Evolutionary conservation across 2,797 vertebrate species (phyloP).

Genomic region (Crocodylus rhombifer): DNA sequence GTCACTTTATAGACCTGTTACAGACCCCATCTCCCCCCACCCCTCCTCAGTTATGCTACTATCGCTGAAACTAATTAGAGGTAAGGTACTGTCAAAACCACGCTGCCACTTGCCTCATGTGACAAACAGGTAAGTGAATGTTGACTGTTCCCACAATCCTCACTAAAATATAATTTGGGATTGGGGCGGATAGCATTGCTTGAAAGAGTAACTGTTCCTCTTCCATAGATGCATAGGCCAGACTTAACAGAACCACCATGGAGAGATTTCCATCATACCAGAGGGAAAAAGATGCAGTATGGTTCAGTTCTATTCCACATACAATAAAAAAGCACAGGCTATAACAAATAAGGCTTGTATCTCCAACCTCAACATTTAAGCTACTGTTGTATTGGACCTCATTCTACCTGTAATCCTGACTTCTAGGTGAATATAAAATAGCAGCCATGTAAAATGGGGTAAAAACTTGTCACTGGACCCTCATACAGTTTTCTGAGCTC

Average conservation of each 20-base stretch:
- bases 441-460: not conserved
- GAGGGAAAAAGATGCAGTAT: not conserved
- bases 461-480: not conserved
- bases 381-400: not conserved
- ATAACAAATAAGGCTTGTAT: not conserved
- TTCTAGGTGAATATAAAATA: not conserved
- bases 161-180: not conserved
- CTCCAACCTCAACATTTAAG: not conserved
- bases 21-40: too few relatives aligned
- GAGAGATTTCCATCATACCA: not conserved
- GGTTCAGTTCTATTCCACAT: not conserved
- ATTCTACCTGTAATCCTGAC: not conserved
- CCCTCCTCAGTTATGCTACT: not conserved
- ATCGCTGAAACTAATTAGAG: not conserved
- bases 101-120: fast-evolving
- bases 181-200: not conserved
- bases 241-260: fast-evolving
- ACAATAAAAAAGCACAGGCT: not conserved
- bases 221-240: not conserved
- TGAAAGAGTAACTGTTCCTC: not conserved
- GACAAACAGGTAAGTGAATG: not conserved
- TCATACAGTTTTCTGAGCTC: not conserved
- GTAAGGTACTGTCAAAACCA: not conserved
- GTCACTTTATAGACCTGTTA: too few relatives aligned
- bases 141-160: not conserved